These are phyloP conservation scores for Anorthoa munda DNA, from an alignment of 2,888 invertebrate genomes.

Conservation along the genomic window DNA sequence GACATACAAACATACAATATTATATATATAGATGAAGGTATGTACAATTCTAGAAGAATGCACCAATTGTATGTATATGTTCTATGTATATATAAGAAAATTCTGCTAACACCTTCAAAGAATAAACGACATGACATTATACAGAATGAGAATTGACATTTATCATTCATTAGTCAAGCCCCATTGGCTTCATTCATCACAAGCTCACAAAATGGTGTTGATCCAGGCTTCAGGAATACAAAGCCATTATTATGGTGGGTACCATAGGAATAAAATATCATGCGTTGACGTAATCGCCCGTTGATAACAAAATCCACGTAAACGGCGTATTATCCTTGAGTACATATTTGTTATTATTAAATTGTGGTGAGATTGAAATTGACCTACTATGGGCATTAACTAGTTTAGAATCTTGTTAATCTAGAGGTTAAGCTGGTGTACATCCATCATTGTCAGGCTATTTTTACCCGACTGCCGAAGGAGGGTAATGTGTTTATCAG, in stretches of 20 bases:
- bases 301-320: conserved; percentile 40
- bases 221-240: conserved; percentile 26
- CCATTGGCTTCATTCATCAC: conserved; percentile 33
- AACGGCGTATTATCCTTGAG: conserved; percentile 51
- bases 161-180: conserved; percentile 47
- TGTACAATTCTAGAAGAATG: too few relatives aligned
- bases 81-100: background rate
- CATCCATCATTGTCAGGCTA: background rate
- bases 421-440: background rate
- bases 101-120: background rate
- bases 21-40: too few relatives aligned
- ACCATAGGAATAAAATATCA: conserved; percentile 36
- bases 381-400: background rate
- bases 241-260: conserved; percentile 13
- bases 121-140: conserved; percentile 24
- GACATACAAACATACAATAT: too few relatives aligned
- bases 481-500: too few relatives aligned
- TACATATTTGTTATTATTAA: conserved; percentile 32
- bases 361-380: conserved; percentile 20
- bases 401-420: background rate
- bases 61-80: too few relatives aligned
- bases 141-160: conserved; percentile 38
- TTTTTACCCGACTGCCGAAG: too few relatives aligned
- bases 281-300: conserved; percentile 30
- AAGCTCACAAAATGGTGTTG: conserved; percentile 14